Conservation (phyloP, 2,113 vertebrate genomes). For the Callionymus lyra region DNA sequence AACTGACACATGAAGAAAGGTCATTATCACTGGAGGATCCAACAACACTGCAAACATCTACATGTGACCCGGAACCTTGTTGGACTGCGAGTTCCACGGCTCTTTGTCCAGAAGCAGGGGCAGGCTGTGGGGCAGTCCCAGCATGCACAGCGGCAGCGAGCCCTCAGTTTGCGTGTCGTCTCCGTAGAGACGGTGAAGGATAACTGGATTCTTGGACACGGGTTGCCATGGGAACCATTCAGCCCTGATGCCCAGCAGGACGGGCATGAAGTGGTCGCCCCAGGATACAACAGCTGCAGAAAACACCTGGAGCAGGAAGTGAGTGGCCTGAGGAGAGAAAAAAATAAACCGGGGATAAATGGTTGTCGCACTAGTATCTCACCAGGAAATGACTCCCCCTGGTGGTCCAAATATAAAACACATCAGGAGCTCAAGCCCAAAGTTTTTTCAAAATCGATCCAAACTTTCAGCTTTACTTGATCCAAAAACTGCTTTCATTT, state of each 20-base stretch:
- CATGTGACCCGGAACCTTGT: constrained; percentile 67
- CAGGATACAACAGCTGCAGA: constrained; percentile 76
- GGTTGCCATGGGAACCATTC: constrained; percentile 73
- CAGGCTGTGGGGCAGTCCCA: constrained; percentile 74
- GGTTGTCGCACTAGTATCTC: too few species aligned
- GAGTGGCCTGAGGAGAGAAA: constrained; percentile 64
- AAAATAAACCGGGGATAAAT: too few species aligned
- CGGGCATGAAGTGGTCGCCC: constrained; percentile 77
- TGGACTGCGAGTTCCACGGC: constrained; percentile 80
- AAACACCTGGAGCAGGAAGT: constrained; percentile 82
- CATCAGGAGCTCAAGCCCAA: too few species aligned
- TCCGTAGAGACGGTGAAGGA: constrained; percentile 53
- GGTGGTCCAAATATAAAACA: too few species aligned
- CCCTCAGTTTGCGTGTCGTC: constrained; percentile 43
- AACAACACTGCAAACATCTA: not conserved
- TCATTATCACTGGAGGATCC: not conserved
- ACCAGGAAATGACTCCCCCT: too few species aligned
- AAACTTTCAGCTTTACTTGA: too few species aligned
- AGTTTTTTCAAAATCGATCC: too few species aligned
- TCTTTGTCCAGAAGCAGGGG: constrained; percentile 77
- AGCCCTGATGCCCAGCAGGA: constrained; percentile 78
- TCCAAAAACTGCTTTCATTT: too few species aligned
- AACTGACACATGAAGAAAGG: constrained; percentile 65
- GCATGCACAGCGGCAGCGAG: constrained; percentile 62
- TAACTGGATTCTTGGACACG: constrained; percentile 5